Evolutionary conservation across 2,888 invertebrate genomes (phyloP), one percentile per base, ranked within the genome.

Genomic region (Eilema sororculum): DNA sequence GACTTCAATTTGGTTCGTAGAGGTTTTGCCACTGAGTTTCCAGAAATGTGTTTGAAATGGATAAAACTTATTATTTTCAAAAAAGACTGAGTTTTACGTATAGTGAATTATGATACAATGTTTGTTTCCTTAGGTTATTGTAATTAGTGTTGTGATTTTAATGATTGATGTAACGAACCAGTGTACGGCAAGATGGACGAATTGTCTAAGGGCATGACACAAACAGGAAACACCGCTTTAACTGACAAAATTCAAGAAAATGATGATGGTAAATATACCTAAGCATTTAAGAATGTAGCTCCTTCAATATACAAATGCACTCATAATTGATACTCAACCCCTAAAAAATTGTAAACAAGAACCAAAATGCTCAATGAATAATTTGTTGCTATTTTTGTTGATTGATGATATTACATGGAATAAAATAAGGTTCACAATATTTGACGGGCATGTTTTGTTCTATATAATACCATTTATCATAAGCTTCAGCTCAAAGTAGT

Each of bases 141-240:
- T 86, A 85, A 88, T 86, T 89, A 86, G 90, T 90, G 91, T 90
- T 88, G 90, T 92, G 89, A 89, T 87, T 90, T 92, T 90, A 87
- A 92, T 93, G 93, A 92, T 93, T 94, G 93, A 94, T 95, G 91
- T 94, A 94, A 93, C 93, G 91, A 93, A 92, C 91, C 89, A 90
- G 92, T 94, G 93, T 92, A 91, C 91, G 89, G 93, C 95, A 95
- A 95, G 94, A 95, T 95, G 95, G 95, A 95, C 95, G 95, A 95
- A 95, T 93, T 94, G 95, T 95, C 92, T 94, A 94, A 91, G 94
- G 94, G 94, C 92, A 95, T 95, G 94, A 94, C 95, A 95, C 94
- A 93, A 95, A 94, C 95, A 94, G 95, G 95, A 95, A 95, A 93
- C 93, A 89, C 91, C 89, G 90, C 90, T 90, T 86, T 90, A 93